These are phyloP conservation scores for Malurus elegans DNA, from an alignment of 2,113 vertebrate genomes.

Conservation along the genomic window DNA sequence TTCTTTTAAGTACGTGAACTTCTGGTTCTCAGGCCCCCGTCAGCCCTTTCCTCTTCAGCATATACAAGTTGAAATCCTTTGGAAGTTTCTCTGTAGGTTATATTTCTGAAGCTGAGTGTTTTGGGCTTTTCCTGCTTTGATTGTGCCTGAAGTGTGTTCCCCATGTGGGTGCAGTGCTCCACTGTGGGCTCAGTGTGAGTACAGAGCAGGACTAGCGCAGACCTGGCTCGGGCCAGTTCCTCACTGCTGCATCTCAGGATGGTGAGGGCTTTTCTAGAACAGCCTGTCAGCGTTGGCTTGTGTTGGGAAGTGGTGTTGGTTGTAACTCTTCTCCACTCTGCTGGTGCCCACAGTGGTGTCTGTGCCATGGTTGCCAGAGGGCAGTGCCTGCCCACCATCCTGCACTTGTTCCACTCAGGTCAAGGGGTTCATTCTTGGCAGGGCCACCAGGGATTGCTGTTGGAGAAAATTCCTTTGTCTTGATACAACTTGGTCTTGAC, in stretches of 20 bases:
- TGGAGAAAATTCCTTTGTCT: not conserved
- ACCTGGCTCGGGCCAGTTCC: fast-evolving
- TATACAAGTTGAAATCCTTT: not conserved
- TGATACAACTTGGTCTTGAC: not conserved
- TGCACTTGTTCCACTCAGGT: not conserved
- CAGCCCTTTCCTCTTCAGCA: not conserved
- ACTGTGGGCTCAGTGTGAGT: not conserved
- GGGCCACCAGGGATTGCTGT: not conserved
- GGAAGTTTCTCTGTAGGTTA: not conserved
- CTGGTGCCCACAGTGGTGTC: not conserved
- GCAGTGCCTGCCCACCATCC: not conserved
- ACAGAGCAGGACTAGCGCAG: not conserved
- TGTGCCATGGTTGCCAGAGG: not conserved
- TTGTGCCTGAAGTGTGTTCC: not conserved
- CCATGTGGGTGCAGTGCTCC: not conserved
- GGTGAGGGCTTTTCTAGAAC: not conserved
- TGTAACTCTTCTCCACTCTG: not conserved
- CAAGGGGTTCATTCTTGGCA: not conserved
- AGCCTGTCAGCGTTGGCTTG: not conserved
- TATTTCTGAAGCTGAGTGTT: not conserved
- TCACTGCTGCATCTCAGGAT: not conserved
- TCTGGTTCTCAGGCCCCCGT: not conserved
- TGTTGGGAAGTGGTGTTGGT: not conserved
- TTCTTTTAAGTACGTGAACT: not conserved
- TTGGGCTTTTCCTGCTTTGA: not conserved